Percentiles rank a stretch among this genome's conserved stretches.
phyloP scores from a whole-genome alignment of 2,888 invertebrate genomes.

The Metacarcinus magister region DNA sequence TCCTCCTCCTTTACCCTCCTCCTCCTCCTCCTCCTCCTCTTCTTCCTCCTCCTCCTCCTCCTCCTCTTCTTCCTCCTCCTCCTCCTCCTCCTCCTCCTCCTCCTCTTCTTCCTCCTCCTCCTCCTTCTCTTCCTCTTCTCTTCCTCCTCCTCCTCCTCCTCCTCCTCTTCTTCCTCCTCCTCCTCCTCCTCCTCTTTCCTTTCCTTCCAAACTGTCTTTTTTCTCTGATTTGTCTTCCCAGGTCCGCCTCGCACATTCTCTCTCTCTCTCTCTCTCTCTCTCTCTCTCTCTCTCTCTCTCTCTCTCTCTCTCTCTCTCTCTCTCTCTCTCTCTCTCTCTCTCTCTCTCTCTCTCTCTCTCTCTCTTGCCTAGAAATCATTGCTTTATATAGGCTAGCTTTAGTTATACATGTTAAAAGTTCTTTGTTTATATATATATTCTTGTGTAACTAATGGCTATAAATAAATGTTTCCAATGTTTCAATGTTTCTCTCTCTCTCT shows the following conservation, averaged over 20 bases:
- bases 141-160: background rate
- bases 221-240: constrained; percentile 16
- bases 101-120: background rate
- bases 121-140: background rate
- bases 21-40: background rate
- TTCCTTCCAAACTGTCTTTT: constrained; percentile 8
- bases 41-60: background rate
- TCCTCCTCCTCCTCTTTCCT: background rate
- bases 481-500: too few relatives aligned
- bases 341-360: too few relatives aligned
- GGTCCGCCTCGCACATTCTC: background rate
- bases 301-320: background rate
- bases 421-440: too few relatives aligned
- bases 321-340: background rate
- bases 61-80: background rate
- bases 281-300: background rate
- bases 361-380: too few relatives aligned
- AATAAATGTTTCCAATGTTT: too few relatives aligned
- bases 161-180: background rate
- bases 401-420: too few relatives aligned
- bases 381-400: too few relatives aligned
- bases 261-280: constrained; percentile 22
- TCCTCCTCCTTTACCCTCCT: background rate
- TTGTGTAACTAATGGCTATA: too few relatives aligned
- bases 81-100: too few relatives aligned